Conservation (phyloP, 2,888 invertebrate genomes). For the Heliconius hortense region DNA sequence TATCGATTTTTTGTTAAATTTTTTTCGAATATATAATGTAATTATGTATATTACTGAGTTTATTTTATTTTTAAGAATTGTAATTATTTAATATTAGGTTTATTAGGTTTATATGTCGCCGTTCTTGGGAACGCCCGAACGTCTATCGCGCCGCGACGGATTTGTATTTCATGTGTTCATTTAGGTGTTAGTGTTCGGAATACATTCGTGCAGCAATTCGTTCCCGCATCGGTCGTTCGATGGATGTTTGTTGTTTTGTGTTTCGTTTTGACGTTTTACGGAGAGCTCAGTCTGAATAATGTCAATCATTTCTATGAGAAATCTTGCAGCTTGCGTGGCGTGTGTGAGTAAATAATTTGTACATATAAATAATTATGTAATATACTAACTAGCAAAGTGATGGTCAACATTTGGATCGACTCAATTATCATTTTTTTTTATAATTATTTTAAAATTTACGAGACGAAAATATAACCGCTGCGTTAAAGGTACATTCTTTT, state of each 20-base stretch:
- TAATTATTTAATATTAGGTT: slow-evolving; percentile 76
- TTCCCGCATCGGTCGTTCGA: slow-evolving; percentile 65
- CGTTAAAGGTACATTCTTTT: slow-evolving; percentile 41
- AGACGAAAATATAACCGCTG: slow-evolving; percentile 37
- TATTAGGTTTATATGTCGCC: slow-evolving; percentile 64
- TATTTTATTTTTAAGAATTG: slow-evolving; percentile 77
- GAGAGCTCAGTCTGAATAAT: slow-evolving; percentile 78
- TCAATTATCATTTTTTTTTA: slow-evolving; percentile 21
- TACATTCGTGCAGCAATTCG: slow-evolving; percentile 67
- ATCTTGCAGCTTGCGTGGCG: slow-evolving; percentile 31
- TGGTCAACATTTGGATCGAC: slow-evolving; percentile 22
- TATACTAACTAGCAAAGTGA: slow-evolving; percentile 25
- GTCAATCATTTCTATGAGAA: slow-evolving; percentile 77
- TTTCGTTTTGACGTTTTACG: slow-evolving; percentile 73
- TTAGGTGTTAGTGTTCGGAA: slow-evolving; percentile 78
- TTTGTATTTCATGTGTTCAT: slow-evolving; percentile 81
- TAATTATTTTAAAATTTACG: slow-evolving; percentile 6
- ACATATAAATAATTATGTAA: slow-evolving; percentile 36
- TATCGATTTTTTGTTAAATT: slow-evolving; percentile 60
- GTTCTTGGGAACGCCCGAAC: slow-evolving; percentile 56
- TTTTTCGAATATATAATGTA: slow-evolving; percentile 80
- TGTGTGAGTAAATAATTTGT: slow-evolving; percentile 37
- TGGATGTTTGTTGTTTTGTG: slow-evolving; percentile 77
- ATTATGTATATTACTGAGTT: slow-evolving; percentile 81
- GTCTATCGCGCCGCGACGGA: slow-evolving; percentile 62